Conservation (phyloP, 2,797 vertebrate genomes). For the Parambassis ranga region DNA sequence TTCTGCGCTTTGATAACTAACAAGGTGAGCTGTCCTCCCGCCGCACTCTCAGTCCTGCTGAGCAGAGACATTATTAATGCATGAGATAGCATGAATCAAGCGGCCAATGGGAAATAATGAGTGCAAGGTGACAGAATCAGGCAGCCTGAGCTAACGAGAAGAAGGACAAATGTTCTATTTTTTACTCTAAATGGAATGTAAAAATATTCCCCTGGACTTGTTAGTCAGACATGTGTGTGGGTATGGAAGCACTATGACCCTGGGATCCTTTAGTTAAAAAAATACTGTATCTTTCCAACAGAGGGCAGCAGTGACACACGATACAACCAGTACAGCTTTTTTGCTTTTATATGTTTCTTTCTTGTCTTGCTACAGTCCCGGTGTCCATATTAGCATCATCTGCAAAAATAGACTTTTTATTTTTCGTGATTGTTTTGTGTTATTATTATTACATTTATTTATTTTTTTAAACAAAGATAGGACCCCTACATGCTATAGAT, state of each 20-base stretch:
- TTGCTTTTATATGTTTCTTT: too few relatives aligned
- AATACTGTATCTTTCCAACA: conserved; percentile 31
- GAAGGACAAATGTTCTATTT: background rate
- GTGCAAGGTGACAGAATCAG: conserved; percentile 23
- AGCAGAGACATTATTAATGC: conserved; percentile 58
- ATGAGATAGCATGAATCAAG: conserved; percentile 52
- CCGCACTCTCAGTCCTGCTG: conserved; percentile 11
- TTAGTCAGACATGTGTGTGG: background rate
- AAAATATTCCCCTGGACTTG: background rate
- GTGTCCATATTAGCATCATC: too few relatives aligned
- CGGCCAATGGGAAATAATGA: conserved; percentile 47
- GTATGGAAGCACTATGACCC: background rate
- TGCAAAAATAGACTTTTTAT: too few relatives aligned
- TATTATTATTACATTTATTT: too few relatives aligned
- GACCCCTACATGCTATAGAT: too few relatives aligned
- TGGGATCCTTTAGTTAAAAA: background rate
- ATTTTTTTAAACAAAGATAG: too few relatives aligned
- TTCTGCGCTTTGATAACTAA: conserved; percentile 20
- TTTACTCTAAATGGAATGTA: background rate
- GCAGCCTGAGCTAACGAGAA: conserved; percentile 16
- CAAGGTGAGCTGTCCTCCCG: conserved; percentile 41
- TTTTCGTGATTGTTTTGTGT: too few relatives aligned
- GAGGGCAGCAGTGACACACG: conserved; percentile 60
- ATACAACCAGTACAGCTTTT: too few relatives aligned
- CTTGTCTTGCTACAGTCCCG: too few relatives aligned